Percentiles rank a stretch among this genome's conserved stretches.
phyloP scores from a whole-genome alignment of 2,888 invertebrate species.

The Selenia dentaria region DNA sequence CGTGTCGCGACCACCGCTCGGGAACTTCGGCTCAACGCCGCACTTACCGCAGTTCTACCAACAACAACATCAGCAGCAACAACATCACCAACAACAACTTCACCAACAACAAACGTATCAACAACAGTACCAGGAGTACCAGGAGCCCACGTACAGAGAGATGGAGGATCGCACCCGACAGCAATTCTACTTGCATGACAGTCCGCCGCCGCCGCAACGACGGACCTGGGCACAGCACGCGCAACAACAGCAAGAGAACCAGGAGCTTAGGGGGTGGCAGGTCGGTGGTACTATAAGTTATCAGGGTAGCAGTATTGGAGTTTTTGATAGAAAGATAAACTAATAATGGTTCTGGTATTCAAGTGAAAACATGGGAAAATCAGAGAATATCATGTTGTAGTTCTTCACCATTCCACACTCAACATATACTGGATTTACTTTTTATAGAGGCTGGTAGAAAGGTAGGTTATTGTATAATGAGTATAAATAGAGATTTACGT shows the following conservation, averaged over 20 bases:
- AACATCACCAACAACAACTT: conserved; percentile 47
- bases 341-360: no score
- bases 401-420: no score
- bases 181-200: conserved; percentile 92
- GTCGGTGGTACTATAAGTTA: conserved; percentile 39
- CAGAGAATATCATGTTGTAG: no score
- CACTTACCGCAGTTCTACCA: conserved; percentile 67
- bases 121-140: conserved; percentile 54
- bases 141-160: conserved; percentile 56
- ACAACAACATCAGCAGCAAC: conserved; percentile 29
- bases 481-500: no score
- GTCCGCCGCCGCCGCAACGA: conserved; percentile 82
- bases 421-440: no score
- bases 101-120: no score
- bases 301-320: no score
- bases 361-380: no score
- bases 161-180: conserved; percentile 48
- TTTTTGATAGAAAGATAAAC: no score
- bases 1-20: conserved; percentile 72
- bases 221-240: conserved; percentile 88
- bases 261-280: conserved; percentile 79
- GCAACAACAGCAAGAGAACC: conserved; percentile 76
- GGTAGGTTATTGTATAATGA: no score
- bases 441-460: no score
- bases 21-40: conserved; percentile 78